Base-by-base conservation (phyloP, 2,797 vertebrate species). In the Malurus leucopterus region DNA sequence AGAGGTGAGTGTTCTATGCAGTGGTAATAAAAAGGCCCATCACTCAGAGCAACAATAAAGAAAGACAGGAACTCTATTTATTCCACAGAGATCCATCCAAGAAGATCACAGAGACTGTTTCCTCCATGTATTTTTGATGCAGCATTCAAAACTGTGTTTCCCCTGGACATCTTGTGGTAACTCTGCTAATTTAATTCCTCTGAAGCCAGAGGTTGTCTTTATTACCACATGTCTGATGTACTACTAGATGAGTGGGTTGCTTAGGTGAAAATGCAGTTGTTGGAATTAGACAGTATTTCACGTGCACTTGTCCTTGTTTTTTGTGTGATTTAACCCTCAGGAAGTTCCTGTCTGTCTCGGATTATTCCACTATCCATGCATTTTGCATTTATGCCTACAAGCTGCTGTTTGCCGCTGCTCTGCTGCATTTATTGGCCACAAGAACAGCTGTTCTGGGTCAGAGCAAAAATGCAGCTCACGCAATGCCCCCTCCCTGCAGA, bases 371-470 rank as follows among this genome's bases (percentile, higher is more conserved):
- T 77, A 13, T 49, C 30, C 36, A 5, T 62, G 29, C 16, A n/a
- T 79, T 87, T 80, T 57, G 26, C 15, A n/a, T 70, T 82, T 63
- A 19, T 67, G 30, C 26, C 18, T 11, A 1, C 71, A 30, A 61
- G 62, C 58, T 88, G 51, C 50, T 73, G 46, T 62, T 3, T 58
- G 44, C 69, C 77, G 65, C 49, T 53, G 30, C 43, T 81, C 24
- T 40, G 18, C 36, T 6, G 5, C 32, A 24, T 24, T 78, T 22
- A 62, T 26, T 0, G 0, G 38, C 59, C 4, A 0, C 20, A 36
- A 36, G 27, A 83, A 40, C 24, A 32, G 13, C 62, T 80, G 36
- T 32, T 40, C 11, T 58, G 47, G 26, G 24, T 71, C 43, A 84
- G 70, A 57, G 27, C 27, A 24, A 38, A 88, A 83, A 32, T 21